These are phyloP conservation scores for Morinoia aosen DNA, from an alignment of 2,888 invertebrate species.

Conservation along the genomic window DNA sequence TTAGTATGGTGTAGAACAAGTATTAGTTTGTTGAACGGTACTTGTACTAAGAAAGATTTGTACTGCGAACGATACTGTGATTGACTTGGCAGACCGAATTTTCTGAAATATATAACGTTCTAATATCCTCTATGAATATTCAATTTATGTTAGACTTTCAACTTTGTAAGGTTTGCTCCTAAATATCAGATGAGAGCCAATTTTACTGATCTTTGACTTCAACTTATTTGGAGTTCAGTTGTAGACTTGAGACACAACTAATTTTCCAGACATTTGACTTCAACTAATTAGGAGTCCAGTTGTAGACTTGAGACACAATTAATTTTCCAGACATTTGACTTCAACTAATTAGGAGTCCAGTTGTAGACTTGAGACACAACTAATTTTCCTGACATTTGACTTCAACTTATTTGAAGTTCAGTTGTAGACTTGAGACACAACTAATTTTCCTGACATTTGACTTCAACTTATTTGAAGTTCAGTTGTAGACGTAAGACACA, in stretches of 20 bases:
- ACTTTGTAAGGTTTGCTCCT: background rate
- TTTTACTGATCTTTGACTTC: background rate
- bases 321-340: too few species aligned
- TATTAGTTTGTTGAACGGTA: background rate
- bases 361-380: too few species aligned
- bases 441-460: background rate
- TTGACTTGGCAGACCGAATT: too few species aligned
- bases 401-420: background rate
- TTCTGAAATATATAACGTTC: background rate
- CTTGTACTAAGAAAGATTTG: background rate
- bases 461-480: background rate
- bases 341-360: too few species aligned
- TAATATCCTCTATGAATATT: background rate
- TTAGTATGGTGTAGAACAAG: background rate
- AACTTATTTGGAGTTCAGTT: too few species aligned
- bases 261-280: too few species aligned
- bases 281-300: too few species aligned
- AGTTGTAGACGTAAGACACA: too few species aligned
- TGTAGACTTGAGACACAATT: too few species aligned
- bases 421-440: background rate
- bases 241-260: too few species aligned
- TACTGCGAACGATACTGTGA: background rate
- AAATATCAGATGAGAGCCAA: background rate
- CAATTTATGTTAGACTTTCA: background rate
- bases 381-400: too few species aligned